Conservation (phyloP, 2,888 invertebrate species). For the Marasmarcha lunaedactyla region DNA sequence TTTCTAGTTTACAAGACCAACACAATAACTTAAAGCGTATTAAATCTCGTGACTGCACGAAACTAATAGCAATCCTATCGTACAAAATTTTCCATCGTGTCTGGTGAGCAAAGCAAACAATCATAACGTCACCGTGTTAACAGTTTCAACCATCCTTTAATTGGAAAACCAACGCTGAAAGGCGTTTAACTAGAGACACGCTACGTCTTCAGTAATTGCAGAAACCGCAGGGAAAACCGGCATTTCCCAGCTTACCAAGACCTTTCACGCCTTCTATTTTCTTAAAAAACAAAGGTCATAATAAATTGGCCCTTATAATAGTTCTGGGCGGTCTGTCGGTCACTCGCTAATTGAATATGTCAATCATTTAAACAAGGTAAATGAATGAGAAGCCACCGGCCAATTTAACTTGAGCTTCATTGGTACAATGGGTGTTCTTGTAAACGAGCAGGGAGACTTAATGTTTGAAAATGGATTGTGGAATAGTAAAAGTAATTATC, state of each 20-base stretch:
- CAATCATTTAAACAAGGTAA: conserved; percentile 83
- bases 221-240: conserved; percentile 40
- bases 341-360: conserved; percentile 82
- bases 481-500: no score
- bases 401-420: conserved; percentile 29
- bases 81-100: no score
- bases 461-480: no score
- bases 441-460: no score
- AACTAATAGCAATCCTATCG: no score
- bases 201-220: conserved; percentile 55
- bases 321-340: conserved; percentile 70
- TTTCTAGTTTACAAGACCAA: no score
- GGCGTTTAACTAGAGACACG: conserved; percentile 57
- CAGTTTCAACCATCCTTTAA: conserved; percentile 1
- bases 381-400: conserved; percentile 55
- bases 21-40: no score
- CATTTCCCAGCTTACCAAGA: conserved; percentile 24
- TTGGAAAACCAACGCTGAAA: conserved; percentile 35
- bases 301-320: conserved; percentile 31
- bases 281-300: conserved; percentile 20
- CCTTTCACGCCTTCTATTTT: conserved; percentile 17
- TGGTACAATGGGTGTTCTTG: conserved; percentile 2
- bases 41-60: no score
- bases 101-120: no score
- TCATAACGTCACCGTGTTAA: background rate